These are phyloP conservation scores for Onthophagus taurus DNA, from an alignment of 1,140 invertebrate species.

Conservation along the genomic window DNA sequence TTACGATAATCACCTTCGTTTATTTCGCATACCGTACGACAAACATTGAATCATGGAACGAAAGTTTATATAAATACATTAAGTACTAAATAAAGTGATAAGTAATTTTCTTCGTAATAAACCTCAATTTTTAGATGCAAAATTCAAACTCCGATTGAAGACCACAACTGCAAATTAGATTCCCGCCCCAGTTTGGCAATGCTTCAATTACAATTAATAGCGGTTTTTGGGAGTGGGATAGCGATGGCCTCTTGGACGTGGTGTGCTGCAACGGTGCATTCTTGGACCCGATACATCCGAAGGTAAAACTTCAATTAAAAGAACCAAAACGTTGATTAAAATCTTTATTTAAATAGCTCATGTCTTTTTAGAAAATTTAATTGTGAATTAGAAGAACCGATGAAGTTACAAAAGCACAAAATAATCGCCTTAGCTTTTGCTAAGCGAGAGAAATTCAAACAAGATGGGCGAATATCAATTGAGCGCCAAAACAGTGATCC, in stretches of 20 bases:
- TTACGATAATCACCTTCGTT: slow-evolving; percentile 66
- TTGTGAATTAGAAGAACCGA: slow-evolving; percentile 59
- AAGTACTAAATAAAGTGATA: slow-evolving; percentile 59
- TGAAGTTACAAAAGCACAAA: slow-evolving; percentile 76
- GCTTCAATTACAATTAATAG: slow-evolving; percentile 69
- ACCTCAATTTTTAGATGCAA: slow-evolving; percentile 43
- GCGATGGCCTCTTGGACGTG: slow-evolving; percentile 91
- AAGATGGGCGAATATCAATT: slow-evolving; percentile 73
- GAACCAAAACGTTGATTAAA: background rate
- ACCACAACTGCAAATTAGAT: slow-evolving; percentile 50
- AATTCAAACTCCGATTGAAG: slow-evolving; percentile 44
- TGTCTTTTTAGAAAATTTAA: slow-evolving; percentile 47
- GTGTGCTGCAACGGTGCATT: slow-evolving; percentile 70
- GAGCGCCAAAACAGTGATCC: slow-evolving; percentile 83
- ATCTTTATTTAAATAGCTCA: background rate
- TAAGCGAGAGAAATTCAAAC: slow-evolving; percentile 75
- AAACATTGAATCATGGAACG: slow-evolving; percentile 60
- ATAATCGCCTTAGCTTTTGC: slow-evolving; percentile 84
- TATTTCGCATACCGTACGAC: slow-evolving; percentile 74
- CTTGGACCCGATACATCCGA: slow-evolving; percentile 74
- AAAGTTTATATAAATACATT: slow-evolving; percentile 65
- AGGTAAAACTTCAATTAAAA: slow-evolving; percentile 45
- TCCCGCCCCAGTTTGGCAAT: slow-evolving; percentile 69
- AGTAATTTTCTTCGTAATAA: slow-evolving; percentile 2
- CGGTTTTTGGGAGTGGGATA: slow-evolving; percentile 72